phyloP scores from a whole-genome alignment of 2,113 vertebrate species.

The Tor tambroides region DNA sequence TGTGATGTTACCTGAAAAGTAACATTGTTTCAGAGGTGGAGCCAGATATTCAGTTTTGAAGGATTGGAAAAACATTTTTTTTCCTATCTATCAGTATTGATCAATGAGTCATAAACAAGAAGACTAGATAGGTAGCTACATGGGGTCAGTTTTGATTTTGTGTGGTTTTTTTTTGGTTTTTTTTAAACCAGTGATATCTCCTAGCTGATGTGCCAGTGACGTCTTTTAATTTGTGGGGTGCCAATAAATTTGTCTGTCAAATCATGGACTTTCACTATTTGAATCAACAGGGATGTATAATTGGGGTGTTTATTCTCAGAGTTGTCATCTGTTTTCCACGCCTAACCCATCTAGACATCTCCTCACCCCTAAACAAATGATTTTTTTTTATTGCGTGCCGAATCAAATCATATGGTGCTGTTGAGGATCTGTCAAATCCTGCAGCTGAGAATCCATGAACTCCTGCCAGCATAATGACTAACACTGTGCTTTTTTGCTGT shows the following conservation, averaged over 20 bases:
- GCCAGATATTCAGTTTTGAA: too few species aligned
- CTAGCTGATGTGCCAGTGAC: background rate
- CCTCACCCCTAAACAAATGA: background rate
- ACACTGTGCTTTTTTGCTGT: background rate
- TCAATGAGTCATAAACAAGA: background rate
- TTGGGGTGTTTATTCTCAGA: background rate
- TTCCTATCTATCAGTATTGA: background rate
- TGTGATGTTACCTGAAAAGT: too few species aligned
- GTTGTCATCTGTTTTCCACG: background rate
- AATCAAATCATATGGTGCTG: slow-evolving; percentile 11
- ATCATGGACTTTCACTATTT: background rate
- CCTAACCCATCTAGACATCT: background rate
- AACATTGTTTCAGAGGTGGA: too few species aligned
- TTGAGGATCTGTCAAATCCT: slow-evolving; percentile 15
- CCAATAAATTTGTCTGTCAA: background rate
- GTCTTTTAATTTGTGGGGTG: background rate
- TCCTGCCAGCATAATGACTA: slow-evolving; percentile 3
- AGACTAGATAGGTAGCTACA: background rate
- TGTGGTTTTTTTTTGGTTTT: background rate
- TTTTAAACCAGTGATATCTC: background rate
- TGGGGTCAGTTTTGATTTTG: background rate
- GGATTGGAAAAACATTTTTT: background rate
- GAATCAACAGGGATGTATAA: background rate
- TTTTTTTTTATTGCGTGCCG: background rate
- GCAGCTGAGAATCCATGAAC: slow-evolving; percentile 1